Base-by-base conservation (phyloP, 2,888 invertebrate species). In the Rhabditoides inermis region DNA sequence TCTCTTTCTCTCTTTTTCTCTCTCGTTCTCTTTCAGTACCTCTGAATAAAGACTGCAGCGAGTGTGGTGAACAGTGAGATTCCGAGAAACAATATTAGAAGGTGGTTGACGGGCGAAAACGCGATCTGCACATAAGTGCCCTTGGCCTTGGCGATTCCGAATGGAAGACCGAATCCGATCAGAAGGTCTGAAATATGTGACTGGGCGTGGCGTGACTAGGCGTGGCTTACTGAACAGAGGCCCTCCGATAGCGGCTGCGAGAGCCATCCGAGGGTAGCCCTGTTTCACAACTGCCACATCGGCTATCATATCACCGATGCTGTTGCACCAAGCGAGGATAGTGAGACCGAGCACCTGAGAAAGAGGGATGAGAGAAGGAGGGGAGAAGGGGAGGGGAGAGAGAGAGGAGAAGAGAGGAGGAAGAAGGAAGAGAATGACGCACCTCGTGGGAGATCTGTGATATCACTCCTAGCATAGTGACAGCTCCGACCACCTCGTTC, bases 211-310 rank as follows among this genome's bases (percentile, higher is more conserved):
- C 3, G 41, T n/a, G 18, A 7, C 20, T 28, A 2, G 12, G 23
- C 5, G 39, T 7, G 49, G 52, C 61, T 50, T 79, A 84, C 83
- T 85, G 69, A 85, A 83, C 52, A 85, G 77, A 1, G 85, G 85
- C 5, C 85, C 84, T 20, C 85, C 85, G 71, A 84, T 84, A 55
- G 84, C 85, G 0, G 85, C 85, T 0, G 84, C 82, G 67, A 83
- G 82, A 1, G 83, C 85, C 83, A 85, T 85, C 53, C 82, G 78
- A 0, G 84, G 82, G 70, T 81, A 83, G 2, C 85, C 85, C 64
- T 82, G 82, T 48, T 78, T 77, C 0, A 85, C 84, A 65, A 85
- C 80, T 5, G 82, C 76, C 0, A 82, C 72, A 71, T 84, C 83
- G 1, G 85, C 80, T 58, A 85, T 81, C 49, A 83, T 75, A 77